Base-by-base conservation (phyloP, 1,140 invertebrate genomes). In the Rhagoletis pomonella region DNA sequence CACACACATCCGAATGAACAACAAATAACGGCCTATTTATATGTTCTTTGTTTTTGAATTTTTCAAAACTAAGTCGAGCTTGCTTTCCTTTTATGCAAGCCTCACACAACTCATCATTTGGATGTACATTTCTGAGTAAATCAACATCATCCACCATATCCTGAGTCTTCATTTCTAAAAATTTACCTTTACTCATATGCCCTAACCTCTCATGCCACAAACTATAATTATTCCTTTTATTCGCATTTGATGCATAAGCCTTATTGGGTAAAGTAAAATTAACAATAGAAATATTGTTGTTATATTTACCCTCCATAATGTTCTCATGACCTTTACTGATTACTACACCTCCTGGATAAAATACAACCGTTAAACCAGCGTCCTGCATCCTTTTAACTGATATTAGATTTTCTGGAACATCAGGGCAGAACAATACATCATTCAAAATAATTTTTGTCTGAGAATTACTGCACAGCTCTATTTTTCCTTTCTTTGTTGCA, bases 21-120 rank as follows among this genome's bases (percentile, higher is more conserved):
- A n/a, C n/a, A n/a, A n/a, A n/a, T n/a, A n/a, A n/a, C n/a, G 92
- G 93, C 87, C 91, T 87, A 89, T 91, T 92, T 73, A 65, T 84
- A 90, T 89, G 86, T 85, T 89, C 88, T 90, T 93, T 88, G 92
- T 85, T 88, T 90, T 88, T 87, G 90, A 59, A 60, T 86, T 91
- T 89, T 84, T 90, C 87, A 91, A 94, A 94, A 14, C 90, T 90
- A 67, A 93, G 88, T 88, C 92, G 87, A 50, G 91, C 89, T 90
- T 94, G 93, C 90, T 94, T 94, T 3, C 93, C 93, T 60, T 91
- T 89, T 88, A 94, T 93, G 89, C 93, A 94, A 87, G 93, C 89
- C 89, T 94, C 93, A 90, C 93, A 94, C 73, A 94, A 88, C 59
- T 90, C 86, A 87, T 89, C 84, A 88, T 88, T 90, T 87, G 89